Base-by-base conservation (phyloP, 2,888 invertebrate genomes). In the Priocnemis perturbator region DNA sequence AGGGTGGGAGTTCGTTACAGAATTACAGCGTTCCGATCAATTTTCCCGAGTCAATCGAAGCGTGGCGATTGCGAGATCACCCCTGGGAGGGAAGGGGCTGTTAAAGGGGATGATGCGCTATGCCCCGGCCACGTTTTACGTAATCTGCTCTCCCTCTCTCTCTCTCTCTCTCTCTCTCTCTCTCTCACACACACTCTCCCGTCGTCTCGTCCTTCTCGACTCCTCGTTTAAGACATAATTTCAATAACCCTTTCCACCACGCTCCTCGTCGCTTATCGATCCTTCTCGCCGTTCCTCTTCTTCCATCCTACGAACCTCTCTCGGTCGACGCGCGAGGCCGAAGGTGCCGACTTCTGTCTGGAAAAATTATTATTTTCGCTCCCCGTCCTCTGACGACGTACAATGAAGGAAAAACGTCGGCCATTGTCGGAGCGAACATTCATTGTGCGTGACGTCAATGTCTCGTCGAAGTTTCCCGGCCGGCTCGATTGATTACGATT, bases 1-100 rank as follows among this genome's bases (percentile, higher is more conserved):
- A 2, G 37, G 37, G 61, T 50, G 59, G 61, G 57, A 65, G 65
- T 70, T 73, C 76, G 73, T 76, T 73, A 72, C 71, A 74, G 70
- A 79, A 81, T 81, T 78, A 81, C 75, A 67, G 63, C 73, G 77
- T 76, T 75, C 67, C 76, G 79, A 81, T 82, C 76, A 81, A 81
- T 81, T 81, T 78, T 73, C 76, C 37, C 65, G 72, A 76, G 76
- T 75, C 76, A 78, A 81, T 76, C 77, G 74, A 75, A 78, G 73
- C 74, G 73, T 70, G 67, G 68, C 50, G 17, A 19, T 73, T 47
- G 47, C 64, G 62, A 61, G 72, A 69, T 73, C 71, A 61, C 68
- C 73, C 70, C 30, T 58, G 69, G 71, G 68, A 52, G 20, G 60
- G 58, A 64, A 23, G 20, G 11, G n/a, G 23, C 30, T 17, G 23